phyloP scores from a whole-genome alignment of 2,888 invertebrate species.

The Drosophila rubida region DNA sequence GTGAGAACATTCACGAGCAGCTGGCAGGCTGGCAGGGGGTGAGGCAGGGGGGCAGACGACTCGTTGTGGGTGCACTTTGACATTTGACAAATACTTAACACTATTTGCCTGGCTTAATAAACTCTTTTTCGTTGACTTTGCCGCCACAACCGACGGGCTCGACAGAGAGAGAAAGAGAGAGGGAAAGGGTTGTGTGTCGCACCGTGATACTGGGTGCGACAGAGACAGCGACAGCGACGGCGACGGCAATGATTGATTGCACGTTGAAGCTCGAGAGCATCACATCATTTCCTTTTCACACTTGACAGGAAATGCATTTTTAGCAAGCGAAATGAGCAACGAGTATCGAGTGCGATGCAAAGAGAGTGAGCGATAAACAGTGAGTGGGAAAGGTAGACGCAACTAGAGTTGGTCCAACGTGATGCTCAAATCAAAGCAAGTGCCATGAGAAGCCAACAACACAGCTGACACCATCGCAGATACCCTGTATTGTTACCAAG shows the following conservation, averaged over 20 bases:
- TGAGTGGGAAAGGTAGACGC: neutral
- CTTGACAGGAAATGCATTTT: slow-evolving; percentile 81
- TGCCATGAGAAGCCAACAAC: slow-evolving; percentile 36
- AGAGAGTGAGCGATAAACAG: neutral
- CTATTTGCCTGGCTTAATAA: slow-evolving; percentile 78
- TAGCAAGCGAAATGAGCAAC: slow-evolving; percentile 74
- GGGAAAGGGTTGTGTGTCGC: slow-evolving; percentile 19
- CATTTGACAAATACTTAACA: slow-evolving; percentile 80
- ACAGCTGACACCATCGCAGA: neutral
- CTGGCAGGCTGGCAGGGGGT: too few species aligned
- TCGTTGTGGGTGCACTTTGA: slow-evolving; percentile 47
- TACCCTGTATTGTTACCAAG: too few species aligned
- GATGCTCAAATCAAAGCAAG: slow-evolving; percentile 54
- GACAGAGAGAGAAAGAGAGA: too few species aligned
- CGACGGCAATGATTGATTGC: slow-evolving; percentile 81
- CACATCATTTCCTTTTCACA: slow-evolving; percentile 79
- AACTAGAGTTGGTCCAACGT: slow-evolving; percentile 11
- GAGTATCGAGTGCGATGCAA: slow-evolving; percentile 17
- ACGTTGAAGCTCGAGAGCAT: slow-evolving; percentile 75
- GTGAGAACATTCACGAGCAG: slow-evolving; percentile 16
- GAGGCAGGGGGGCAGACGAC: too few species aligned
- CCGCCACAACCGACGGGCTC: too few species aligned
- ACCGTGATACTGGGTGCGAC: slow-evolving; percentile 37
- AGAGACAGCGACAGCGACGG: slow-evolving; percentile 1
- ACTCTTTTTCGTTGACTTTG: slow-evolving; percentile 73